A percentile compares a stretch with the other conserved stretches of the same genome.
These are phyloP conservation scores for Lasioglossum oenotherae DNA, from an alignment of 2,888 invertebrate genomes.

Conservation along the genomic window DNA sequence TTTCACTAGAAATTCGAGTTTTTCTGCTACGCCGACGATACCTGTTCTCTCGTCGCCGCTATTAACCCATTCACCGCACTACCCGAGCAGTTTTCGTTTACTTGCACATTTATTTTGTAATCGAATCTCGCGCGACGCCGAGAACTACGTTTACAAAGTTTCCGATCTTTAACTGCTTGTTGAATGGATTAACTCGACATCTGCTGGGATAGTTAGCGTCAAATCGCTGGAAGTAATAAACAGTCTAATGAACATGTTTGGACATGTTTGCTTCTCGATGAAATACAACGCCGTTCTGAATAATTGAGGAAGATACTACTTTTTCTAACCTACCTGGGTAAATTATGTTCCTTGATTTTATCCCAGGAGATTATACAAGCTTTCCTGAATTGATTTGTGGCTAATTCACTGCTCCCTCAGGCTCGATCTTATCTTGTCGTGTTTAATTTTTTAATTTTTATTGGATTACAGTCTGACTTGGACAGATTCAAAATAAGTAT, in stretches of 20 bases:
- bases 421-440: too few relatives aligned
- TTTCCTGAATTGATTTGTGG: neutral
- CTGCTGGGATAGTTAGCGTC: neutral
- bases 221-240: neutral
- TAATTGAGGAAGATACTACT: neutral
- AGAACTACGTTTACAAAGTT: slow-evolving; percentile 16
- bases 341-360: neutral
- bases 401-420: too few relatives aligned
- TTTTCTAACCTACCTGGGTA: neutral
- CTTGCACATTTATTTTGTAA: slow-evolving; percentile 30
- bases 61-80: slow-evolving; percentile 41
- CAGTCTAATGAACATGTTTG: slow-evolving; percentile 1
- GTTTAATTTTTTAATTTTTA: too few relatives aligned
- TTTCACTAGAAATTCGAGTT: slow-evolving; percentile 50
- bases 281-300: neutral
- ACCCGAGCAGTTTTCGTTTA: neutral
- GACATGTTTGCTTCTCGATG: neutral
- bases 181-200: neutral
- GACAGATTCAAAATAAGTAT: neutral
- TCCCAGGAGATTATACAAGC: neutral
- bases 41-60: slow-evolving; percentile 24
- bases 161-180: neutral
- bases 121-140: neutral
- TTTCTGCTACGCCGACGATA: slow-evolving; percentile 26
- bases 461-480: neutral